These are phyloP conservation scores for Nixonia krombeini DNA, from an alignment of 1,140 invertebrate genomes.

Conservation along the genomic window DNA sequence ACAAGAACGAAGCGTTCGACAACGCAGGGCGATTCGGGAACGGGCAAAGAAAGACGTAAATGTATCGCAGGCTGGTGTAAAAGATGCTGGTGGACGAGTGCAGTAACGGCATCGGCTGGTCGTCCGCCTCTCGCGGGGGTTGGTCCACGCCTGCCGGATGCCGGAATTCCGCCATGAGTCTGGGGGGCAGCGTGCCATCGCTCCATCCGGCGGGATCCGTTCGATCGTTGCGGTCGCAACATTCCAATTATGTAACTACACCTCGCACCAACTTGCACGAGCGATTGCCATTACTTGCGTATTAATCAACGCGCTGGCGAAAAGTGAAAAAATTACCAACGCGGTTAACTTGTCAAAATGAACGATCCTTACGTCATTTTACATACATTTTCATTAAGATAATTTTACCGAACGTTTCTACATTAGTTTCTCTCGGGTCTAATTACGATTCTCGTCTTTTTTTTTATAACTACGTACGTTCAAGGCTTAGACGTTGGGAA, in stretches of 20 bases:
- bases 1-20: background rate
- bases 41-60: background rate
- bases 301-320: no score
- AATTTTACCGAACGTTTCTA: no score
- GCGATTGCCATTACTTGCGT: no score
- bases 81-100: conserved; percentile 65
- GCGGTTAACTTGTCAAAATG: no score
- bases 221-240: conserved; percentile 64
- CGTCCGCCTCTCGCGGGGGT: conserved; percentile 57
- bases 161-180: conserved; percentile 65
- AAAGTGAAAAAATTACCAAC: no score
- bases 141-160: conserved; percentile 64
- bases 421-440: no score
- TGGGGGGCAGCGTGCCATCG: conserved; percentile 66
- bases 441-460: no score
- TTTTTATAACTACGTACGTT: no score
- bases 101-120: conserved; percentile 56
- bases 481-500: no score
- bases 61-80: background rate
- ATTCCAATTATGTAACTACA: conserved; percentile 59
- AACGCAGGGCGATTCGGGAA: background rate
- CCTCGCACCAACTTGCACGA: background rate
- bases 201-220: conserved; percentile 64
- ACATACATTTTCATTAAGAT: no score
- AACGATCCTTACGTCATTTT: no score